phyloP scores from a whole-genome alignment of 2,888 invertebrate species.

The Nephrotoma guestfalica region DNA sequence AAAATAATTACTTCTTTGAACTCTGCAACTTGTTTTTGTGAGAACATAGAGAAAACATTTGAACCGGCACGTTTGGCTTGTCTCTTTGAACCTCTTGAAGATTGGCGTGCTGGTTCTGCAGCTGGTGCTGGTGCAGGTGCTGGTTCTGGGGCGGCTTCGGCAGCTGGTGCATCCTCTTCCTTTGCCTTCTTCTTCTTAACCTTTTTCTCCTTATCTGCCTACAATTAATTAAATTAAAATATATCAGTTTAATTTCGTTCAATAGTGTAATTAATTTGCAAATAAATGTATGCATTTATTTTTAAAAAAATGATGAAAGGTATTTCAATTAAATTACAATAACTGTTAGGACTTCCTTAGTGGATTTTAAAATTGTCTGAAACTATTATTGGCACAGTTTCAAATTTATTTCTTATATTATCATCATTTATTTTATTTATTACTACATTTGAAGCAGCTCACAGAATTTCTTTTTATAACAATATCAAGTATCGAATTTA shows the following conservation, averaged over 20 bases:
- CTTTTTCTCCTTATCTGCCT: slow-evolving; percentile 93
- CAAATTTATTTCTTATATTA: not conserved
- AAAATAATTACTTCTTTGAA: slow-evolving; percentile 71
- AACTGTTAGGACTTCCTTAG: not conserved
- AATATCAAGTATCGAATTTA: not conserved
- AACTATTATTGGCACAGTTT: not conserved
- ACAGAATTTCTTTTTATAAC: not conserved
- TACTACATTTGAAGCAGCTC: not conserved
- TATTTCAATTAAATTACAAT: not conserved
- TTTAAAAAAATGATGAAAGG: not conserved
- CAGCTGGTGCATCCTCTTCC: slow-evolving; percentile 45
- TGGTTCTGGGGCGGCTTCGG: slow-evolving; percentile 51
- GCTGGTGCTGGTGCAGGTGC: slow-evolving; percentile 53
- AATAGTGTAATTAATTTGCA: not conserved
- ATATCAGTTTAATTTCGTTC: not conserved
- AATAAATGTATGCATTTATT: not conserved
- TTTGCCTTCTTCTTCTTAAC: slow-evolving; percentile 77
- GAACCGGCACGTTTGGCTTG: slow-evolving; percentile 80
- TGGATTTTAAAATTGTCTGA: not conserved
- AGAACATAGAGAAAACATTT: slow-evolving; percentile 95
- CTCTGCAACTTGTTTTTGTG: slow-evolving; percentile 89
- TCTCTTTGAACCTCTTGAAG: slow-evolving; percentile 41
- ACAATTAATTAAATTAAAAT: slow-evolving; percentile 12
- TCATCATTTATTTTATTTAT: not conserved
- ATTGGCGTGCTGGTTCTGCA: slow-evolving; percentile 54